Base-by-base conservation (phyloP, 2,888 invertebrate genomes). In the Hemaris fuciformis region DNA sequence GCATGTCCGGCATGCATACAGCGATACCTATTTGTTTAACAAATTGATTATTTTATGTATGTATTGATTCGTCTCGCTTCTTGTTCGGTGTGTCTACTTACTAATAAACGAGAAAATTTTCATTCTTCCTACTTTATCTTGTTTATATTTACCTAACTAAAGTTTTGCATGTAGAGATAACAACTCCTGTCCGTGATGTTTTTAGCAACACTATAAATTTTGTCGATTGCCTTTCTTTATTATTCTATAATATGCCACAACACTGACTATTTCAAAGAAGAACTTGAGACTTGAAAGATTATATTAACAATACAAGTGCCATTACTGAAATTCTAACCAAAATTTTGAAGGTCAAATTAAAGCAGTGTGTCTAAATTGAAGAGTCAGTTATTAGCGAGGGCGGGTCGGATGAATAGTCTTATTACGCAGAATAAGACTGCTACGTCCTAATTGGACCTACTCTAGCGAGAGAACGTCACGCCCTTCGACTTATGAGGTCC, bases 1-100 rank as follows among this genome's bases (percentile, higher is more conserved):
- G 53, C 31, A 53, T 53, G 53, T 53, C 53, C 53, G 53, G 53
- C 53, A 53, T 31, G 53, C 53, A 53, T 53, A 20, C 53, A 27
- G 10, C 27, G 8, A 27, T 53, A 53, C 53, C 53, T 53, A 53
- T 53, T 53, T 53, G 53, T 53, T 53, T 53, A 53, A 53, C 53
- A 53, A 31, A 53, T 53, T 53, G 53, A 53, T 53, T 18, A 31
- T 31, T 53, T 53, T 53, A 53, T 53, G 53, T 31, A 53, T 53
- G 18, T 53, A 31, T 53, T 45, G 45, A 23, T 45, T 53, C 5
- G 31, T 27, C 31, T 31, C 31, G 31, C 53, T 53, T 48, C 25
- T 48, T 53, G 18, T 31, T 31, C 27, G n/a, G 27, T 15, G 8
- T 53, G 8, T 27, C 1, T 1, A 31, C 1, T 3, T 31, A 10